Conservation (phyloP, 2,888 invertebrate genomes). For the Megalurothrips usitatus region DNA sequence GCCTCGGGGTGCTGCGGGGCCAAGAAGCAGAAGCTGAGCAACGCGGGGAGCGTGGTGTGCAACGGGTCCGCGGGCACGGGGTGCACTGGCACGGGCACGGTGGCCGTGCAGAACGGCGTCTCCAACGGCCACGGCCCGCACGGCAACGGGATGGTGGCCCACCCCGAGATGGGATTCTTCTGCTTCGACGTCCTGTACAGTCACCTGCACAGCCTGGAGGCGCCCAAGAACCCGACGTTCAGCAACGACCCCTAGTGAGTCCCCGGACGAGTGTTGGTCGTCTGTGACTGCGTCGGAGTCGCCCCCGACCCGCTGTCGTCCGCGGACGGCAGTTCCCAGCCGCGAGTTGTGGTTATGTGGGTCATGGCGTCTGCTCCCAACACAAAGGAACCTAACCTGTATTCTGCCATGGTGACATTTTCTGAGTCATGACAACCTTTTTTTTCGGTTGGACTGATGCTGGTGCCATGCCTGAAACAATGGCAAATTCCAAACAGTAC, state of each 20-base stretch:
- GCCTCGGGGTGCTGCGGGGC: conserved; percentile 88
- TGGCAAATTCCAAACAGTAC: too few relatives aligned
- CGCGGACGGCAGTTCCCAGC: neutral
- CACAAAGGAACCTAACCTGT: neutral
- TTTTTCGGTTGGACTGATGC: neutral
- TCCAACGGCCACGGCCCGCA: conserved; percentile 45
- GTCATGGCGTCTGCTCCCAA: neutral
- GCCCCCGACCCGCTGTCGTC: too few relatives aligned
- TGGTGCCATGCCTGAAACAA: neutral
- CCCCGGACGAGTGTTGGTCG: conserved; percentile 33
- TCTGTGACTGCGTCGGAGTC: too few relatives aligned
- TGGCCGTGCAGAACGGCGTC: conserved; percentile 35
- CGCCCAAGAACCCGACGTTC: conserved; percentile 86
- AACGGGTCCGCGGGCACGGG: conserved; percentile 49
- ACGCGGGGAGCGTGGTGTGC: conserved; percentile 54
- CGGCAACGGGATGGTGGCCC: conserved; percentile 62
- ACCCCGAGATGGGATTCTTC: conserved; percentile 96
- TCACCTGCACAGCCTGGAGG: conserved; percentile 88
- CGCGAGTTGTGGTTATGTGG: neutral
- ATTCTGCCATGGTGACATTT: neutral
- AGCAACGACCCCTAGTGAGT: conserved; percentile 94
- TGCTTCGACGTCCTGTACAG: conserved; percentile 98
- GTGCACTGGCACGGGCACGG: conserved; percentile 36
- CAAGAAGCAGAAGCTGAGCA: conserved; percentile 86
- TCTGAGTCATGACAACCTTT: neutral